Evolutionary conservation across 2,113 vertebrate species (phyloP).

Genomic region (Chionomys nivalis): DNA sequence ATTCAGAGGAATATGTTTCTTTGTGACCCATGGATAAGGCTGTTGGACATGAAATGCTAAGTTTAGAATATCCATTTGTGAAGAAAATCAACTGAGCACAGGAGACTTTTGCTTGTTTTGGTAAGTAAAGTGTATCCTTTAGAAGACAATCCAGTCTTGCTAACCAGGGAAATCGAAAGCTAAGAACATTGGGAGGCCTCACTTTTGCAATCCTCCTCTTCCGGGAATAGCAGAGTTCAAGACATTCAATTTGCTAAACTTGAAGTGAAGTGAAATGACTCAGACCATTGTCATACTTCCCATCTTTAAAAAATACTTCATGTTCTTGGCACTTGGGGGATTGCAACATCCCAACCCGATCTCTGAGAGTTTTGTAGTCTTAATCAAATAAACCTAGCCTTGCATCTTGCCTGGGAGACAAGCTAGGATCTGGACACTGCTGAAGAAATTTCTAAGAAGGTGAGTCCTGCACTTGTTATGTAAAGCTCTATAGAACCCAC

Average conservation of each 20-base stretch:
- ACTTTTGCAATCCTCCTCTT: neutral
- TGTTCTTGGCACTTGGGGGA: neutral
- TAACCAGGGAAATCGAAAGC: neutral
- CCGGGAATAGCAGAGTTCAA: accelerated
- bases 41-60: neutral
- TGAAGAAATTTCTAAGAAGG: neutral
- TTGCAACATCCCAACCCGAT: neutral
- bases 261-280: neutral
- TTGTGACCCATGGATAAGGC: neutral
- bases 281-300: neutral
- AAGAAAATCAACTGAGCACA: neutral
- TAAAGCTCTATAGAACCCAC: neutral
- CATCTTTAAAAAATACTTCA: neutral
- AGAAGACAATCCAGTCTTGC: neutral
- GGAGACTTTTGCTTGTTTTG: neutral
- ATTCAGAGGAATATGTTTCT: neutral
- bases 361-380: neutral
- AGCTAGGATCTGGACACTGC: neutral
- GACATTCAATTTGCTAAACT: neutral
- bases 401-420: neutral
- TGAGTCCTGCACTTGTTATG: neutral
- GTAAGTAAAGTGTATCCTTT: neutral
- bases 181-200: neutral
- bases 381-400: neutral
- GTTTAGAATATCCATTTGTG: neutral